Evolutionary conservation across 2,113 vertebrate species (phyloP).

Genomic region (Pogonocichla stellata): DNA sequence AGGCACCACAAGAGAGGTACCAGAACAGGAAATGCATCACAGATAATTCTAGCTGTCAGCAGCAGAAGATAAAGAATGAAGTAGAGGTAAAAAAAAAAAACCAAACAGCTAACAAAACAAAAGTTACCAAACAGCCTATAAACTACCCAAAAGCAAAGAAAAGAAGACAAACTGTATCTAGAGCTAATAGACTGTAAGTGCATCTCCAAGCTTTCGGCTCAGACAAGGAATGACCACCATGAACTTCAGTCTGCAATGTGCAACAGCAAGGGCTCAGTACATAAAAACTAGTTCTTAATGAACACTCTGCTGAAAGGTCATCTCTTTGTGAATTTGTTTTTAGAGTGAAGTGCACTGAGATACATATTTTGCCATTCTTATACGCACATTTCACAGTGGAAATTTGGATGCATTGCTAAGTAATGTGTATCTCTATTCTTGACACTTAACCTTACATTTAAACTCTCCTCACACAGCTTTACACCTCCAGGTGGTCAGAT

Average conservation of each 20-base stretch:
- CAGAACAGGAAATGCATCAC: fast-evolving
- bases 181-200: not conserved
- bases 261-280: not conserved
- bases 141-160: not conserved
- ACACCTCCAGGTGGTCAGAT: not conserved
- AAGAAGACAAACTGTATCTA: not conserved
- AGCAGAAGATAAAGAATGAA: not conserved
- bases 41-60: not conserved
- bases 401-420: not conserved
- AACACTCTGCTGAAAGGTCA: not conserved
- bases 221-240: not conserved
- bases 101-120: not conserved
- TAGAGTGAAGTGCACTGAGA: not conserved
- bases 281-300: not conserved
- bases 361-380: not conserved
- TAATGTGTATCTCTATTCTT: not conserved
- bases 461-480: not conserved
- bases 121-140: not conserved
- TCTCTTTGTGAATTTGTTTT: not conserved
- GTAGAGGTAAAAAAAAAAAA: not conserved
- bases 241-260: not conserved
- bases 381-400: not conserved
- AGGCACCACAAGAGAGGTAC: not conserved
- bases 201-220: not conserved
- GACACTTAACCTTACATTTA: not conserved